Conservation (phyloP, 2,888 invertebrate genomes). For the Amphipoea lucens region DNA sequence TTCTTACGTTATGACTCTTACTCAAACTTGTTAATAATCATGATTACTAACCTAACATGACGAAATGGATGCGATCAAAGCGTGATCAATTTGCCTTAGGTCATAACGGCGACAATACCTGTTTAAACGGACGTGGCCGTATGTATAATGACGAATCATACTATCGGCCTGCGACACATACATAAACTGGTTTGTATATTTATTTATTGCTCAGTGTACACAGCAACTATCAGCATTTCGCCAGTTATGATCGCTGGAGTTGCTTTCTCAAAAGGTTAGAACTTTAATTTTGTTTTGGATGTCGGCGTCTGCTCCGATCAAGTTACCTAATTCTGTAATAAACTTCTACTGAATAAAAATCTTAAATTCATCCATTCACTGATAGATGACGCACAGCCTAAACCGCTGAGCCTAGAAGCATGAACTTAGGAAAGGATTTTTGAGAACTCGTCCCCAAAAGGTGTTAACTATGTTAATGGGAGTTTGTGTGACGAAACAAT, state of each 20-base stretch:
- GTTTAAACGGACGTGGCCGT: not conserved
- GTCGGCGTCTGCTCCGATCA: not conserved
- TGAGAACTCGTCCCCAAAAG: not conserved
- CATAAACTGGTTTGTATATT: not conserved
- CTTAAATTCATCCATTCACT: not conserved
- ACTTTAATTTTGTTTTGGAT: not conserved
- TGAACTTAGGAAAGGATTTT: not conserved
- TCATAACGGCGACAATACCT: not conserved
- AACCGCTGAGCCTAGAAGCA: not conserved
- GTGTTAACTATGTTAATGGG: not conserved
- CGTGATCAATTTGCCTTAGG: not conserved
- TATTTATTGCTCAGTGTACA: not conserved
- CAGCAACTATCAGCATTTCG: not conserved
- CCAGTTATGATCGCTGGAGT: not conserved
- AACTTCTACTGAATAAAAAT: not conserved
- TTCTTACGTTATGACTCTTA: too few species aligned
- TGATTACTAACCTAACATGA: too few species aligned
- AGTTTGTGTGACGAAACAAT: not conserved
- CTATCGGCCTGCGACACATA: not conserved
- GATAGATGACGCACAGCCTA: not conserved
- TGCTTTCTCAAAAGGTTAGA: not conserved
- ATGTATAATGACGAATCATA: not conserved
- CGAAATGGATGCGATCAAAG: too few species aligned
- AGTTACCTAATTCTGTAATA: not conserved
- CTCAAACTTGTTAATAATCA: too few species aligned